A percentile compares a stretch with the other conserved stretches of the same genome.
These are phyloP conservation scores for Tenthredo mesomela DNA, from an alignment of 2,888 invertebrate species.

Conservation along the genomic window DNA sequence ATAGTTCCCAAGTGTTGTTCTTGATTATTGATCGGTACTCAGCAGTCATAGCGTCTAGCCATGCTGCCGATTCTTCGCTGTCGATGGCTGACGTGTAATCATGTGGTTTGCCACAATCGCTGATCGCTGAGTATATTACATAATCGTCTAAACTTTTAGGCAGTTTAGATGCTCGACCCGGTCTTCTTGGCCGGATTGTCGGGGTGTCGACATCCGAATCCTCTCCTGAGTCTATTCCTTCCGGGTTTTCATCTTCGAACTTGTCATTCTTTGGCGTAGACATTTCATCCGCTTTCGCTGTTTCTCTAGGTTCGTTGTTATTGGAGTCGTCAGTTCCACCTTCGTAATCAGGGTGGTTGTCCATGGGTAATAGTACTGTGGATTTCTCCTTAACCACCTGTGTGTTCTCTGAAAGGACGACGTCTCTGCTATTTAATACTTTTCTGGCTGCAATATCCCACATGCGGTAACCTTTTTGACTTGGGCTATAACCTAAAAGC, in stretches of 20 bases:
- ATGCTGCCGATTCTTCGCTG: constrained; percentile 54
- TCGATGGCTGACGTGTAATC: constrained; percentile 52
- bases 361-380: background rate
- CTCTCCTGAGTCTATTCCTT: background rate
- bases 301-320: background rate
- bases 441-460: constrained; percentile 68
- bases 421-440: constrained; percentile 30
- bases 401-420: too few relatives aligned
- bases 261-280: background rate
- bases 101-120: background rate
- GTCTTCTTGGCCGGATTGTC: background rate
- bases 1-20: constrained; percentile 58
- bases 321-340: background rate
- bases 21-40: constrained; percentile 57
- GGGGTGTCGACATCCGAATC: background rate
- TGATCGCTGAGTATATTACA: background rate
- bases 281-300: background rate
- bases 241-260: background rate
- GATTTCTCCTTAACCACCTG: background rate
- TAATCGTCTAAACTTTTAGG: too few relatives aligned
- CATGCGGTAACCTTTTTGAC: constrained; percentile 59
- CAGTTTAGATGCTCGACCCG: background rate
- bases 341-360: background rate
- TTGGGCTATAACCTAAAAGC: constrained; percentile 61
- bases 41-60: constrained; percentile 57